Evolutionary conservation across 2,797 vertebrate species (phyloP), one percentile per base, ranked within the genome.

Genomic region (Delichon dasypus): DNA sequence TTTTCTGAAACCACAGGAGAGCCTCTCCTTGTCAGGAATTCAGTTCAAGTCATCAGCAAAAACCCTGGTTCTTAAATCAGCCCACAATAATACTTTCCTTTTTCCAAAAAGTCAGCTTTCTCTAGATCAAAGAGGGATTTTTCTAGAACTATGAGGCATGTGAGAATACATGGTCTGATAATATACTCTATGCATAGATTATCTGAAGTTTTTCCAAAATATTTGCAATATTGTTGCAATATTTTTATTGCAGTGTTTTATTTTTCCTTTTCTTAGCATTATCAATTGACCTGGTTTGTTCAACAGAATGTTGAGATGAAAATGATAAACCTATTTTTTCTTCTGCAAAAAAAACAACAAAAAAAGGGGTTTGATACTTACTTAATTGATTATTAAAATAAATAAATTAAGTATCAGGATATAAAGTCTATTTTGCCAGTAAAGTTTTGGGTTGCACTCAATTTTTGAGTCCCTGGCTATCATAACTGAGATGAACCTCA

Each of bases 281-380:
- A 48, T 11, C 44, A 72, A 47, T 50, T 2, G 7, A 26, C 10
- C 16, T 62, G 9, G 7, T 8, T 72, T 34, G 15, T 73, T 76
- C 36, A 64, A 11, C 71, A 36, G 72, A 92, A 73, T 42, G 5
- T 32, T 0, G 1, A 76, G 30, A 45, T 38, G 18, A 79, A 83
- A 54, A 68, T 54, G 5, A 34, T 16, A 36, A 53, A 9, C 7
- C 4, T 36, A 1, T 88, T 72, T 68, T 32, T 71, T 57, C 20
- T 77, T 4, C 23, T 22, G 7, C 3, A 40, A 73, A 38, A 9
- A 54, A 21, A 64, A 68, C 45, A 51, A 51, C 29, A 10, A 51
- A 23, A 80, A 57, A 5, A 1, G 13, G 4, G 0, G 1, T 68
- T 61, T 19, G 10, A 9, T 34, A 10, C 30, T 65, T 19, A 45